phyloP scores from a whole-genome alignment of 2,113 vertebrate species.

The Menura novaehollandiae region DNA sequence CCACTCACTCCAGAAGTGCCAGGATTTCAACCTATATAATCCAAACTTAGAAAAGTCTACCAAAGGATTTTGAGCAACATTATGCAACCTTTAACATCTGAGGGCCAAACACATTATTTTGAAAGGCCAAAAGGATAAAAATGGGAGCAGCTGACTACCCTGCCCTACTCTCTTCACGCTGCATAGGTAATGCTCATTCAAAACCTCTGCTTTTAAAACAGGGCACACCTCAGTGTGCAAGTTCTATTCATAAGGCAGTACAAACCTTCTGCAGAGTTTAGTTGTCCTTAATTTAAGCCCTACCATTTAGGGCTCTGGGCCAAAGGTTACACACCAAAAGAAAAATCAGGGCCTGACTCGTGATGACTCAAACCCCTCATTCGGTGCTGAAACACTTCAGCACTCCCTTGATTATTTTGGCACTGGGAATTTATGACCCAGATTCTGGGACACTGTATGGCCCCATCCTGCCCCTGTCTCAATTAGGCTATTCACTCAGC shows the following conservation, averaged over 20 bases:
- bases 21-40: neutral
- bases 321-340: conserved; percentile 36
- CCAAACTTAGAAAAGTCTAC: neutral
- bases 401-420: neutral
- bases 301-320: neutral
- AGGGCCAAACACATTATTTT: neutral
- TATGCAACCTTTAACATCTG: neutral
- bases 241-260: neutral
- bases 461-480: neutral
- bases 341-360: neutral
- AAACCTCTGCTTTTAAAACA: neutral
- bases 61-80: neutral
- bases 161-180: neutral
- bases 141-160: neutral
- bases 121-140: conserved; percentile 16
- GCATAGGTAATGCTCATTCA: neutral
- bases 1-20: neutral
- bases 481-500: conserved; percentile 6
- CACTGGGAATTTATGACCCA: conserved; percentile 17
- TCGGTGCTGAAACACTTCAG: conserved; percentile 2
- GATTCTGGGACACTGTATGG: neutral
- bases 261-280: neutral
- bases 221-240: neutral
- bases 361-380: neutral
- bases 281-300: neutral